Evolutionary conservation across 2,888 invertebrate species (phyloP).

Genomic region (Scaptomyza polygonia): DNA sequence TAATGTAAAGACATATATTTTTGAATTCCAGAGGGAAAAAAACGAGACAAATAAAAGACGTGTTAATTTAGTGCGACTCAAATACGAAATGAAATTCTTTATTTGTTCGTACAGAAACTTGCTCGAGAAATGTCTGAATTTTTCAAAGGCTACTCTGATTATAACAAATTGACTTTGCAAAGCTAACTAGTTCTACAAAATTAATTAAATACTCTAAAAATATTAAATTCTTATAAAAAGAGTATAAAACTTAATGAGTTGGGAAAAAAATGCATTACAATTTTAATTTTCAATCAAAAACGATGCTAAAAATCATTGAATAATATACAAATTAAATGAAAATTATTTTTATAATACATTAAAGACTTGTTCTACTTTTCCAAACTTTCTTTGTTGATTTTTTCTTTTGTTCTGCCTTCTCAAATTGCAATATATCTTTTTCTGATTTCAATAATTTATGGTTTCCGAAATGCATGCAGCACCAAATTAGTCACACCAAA

Average conservation of each 20-base stretch:
- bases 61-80: constrained; percentile 76
- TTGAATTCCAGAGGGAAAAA: constrained; percentile 44
- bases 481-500: constrained; percentile 62
- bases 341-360: too few species aligned
- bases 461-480: constrained; percentile 23
- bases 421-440: background rate
- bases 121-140: background rate
- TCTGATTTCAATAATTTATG: constrained; percentile 42
- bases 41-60: constrained; percentile 66
- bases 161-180: background rate
- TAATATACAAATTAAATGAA: too few species aligned
- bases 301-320: too few species aligned
- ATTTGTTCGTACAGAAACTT: background rate
- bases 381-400: background rate
- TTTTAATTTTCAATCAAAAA: too few species aligned
- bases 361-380: background rate
- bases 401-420: background rate
- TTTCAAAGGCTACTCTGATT: constrained; percentile 10
- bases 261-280: too few species aligned
- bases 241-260: too few species aligned
- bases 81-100: constrained; percentile 62
- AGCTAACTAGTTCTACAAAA: background rate
- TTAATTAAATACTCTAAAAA: background rate
- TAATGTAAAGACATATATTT: constrained; percentile 45
- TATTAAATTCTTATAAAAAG: background rate